Evolutionary conservation across 2,888 invertebrate species (phyloP), one percentile per base, ranked within the genome.

Genomic region (Agrotis segetum): DNA sequence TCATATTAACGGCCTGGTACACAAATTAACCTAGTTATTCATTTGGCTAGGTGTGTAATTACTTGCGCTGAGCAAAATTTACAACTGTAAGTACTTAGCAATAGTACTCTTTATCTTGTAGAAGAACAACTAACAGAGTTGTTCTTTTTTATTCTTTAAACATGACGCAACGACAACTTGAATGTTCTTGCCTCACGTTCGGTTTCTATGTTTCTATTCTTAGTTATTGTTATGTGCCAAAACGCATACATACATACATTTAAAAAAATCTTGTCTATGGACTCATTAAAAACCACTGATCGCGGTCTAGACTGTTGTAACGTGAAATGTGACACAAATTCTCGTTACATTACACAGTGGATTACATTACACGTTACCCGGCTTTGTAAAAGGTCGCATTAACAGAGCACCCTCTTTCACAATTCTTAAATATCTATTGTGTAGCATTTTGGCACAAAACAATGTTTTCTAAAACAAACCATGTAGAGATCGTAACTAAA

Each of bases 41-140:
- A 91, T 93, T 94, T 95, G 94, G 92, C 92, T 96, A 96, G 96
- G 95, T 95, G 91, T 90, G 93, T 95, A 87, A 89, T 94, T 87
- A 89, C 95, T 93, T 96, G 95, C 91, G 95, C 95, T 91, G 96
- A 96, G 88, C 95, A 95, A 94, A 95, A 94, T 92, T 91, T 96
- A 82, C 91, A 92, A 88, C 90, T 89, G 96, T 96, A 92, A 96
- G 96, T 95, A 95, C 89, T 87, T 86, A 85, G 85, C 69, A 19
- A 60, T 88, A 87, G 83, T 87, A 85, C 76, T 81, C 53, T 79
- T 74, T 56, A 56, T 34, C 68, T 72, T 81, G 72, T 88, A 76
- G 77, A 34, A 69, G 24, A 55, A 44, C 70, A 68, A 47, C 68
- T 77, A 77, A 52, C 78, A 79, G 50, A 66, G 76, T 50, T 58